A percentile compares a stretch with the other conserved stretches of the same genome.
Conservation (phyloP, 2,888 invertebrate genomes). For the Chalcosyrphus nemorum region DNA sequence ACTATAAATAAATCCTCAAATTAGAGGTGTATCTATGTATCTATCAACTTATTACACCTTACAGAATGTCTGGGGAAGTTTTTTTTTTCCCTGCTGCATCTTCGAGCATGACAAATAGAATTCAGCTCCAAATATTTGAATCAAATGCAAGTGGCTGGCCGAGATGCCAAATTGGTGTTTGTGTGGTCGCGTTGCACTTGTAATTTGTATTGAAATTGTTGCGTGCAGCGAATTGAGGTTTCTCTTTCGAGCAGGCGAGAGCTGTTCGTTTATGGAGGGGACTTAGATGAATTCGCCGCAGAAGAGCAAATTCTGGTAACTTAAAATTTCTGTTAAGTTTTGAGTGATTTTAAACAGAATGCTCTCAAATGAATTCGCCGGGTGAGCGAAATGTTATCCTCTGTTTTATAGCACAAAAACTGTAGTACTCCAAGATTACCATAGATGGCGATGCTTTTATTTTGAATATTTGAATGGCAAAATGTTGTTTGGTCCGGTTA, state of each 20-base stretch:
- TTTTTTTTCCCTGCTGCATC: no score
- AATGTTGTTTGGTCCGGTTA: no score
- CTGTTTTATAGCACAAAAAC: neutral
- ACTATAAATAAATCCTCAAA: conserved; percentile 55
- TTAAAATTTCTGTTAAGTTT: neutral
- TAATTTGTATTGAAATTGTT: conserved; percentile 13
- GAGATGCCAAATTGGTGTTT: conserved; percentile 21
- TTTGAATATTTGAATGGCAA: neutral
- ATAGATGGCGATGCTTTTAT: conserved; percentile 12
- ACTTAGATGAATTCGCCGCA: conserved; percentile 31
- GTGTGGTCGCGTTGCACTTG: neutral
- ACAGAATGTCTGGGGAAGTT: neutral
- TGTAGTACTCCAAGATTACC: neutral
- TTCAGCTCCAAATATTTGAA: conserved; percentile 1
- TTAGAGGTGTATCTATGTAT: conserved; percentile 12
- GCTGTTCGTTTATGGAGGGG: conserved; percentile 11
- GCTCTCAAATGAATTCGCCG: neutral
- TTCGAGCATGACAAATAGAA: conserved; percentile 29
- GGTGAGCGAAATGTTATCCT: neutral
- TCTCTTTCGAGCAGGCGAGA: neutral
- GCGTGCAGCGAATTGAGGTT: conserved; percentile 12
- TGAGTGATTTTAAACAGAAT: neutral
- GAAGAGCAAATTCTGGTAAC: conserved; percentile 1
- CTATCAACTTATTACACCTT: conserved; percentile 31
- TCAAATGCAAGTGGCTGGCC: neutral